phyloP scores from a whole-genome alignment of 2,888 invertebrate genomes.

The Fragum fragum region DNA sequence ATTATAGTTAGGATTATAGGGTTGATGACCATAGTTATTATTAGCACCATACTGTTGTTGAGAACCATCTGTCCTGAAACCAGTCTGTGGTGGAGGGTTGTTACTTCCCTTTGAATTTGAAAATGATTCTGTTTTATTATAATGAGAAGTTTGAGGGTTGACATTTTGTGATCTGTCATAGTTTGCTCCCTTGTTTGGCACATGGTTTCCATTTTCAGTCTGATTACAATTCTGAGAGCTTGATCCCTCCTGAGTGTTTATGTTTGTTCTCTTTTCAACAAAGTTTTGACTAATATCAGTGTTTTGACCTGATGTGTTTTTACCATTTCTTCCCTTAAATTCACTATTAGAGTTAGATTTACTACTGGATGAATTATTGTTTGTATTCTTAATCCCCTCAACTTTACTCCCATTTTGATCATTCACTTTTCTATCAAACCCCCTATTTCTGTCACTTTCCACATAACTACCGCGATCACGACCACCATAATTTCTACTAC shows the following conservation, averaged over 20 bases:
- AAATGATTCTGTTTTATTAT: constrained; percentile 31
- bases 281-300: constrained; percentile 21
- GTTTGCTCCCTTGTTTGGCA: constrained; percentile 27
- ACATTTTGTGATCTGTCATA: constrained; percentile 21
- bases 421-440: constrained; percentile 16
- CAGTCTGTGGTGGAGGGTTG: constrained; percentile 24
- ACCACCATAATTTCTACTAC: constrained; percentile 22
- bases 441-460: constrained; percentile 27
- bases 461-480: constrained; percentile 30
- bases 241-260: constrained; percentile 17
- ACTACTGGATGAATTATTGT: constrained; percentile 17
- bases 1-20: constrained; percentile 35
- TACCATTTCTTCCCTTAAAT: constrained; percentile 22
- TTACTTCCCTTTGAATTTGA: constrained; percentile 29
- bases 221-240: constrained; percentile 12
- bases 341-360: constrained; percentile 36
- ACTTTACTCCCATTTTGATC: constrained; percentile 24
- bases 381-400: constrained; percentile 22
- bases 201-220: constrained; percentile 32
- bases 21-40: constrained; percentile 39
- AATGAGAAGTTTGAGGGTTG: constrained; percentile 12
- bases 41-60: constrained; percentile 37
- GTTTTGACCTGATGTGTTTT: constrained; percentile 19
- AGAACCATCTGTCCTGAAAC: constrained; percentile 27
- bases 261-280: constrained; percentile 17